These are phyloP conservation scores for Agrilus mali DNA, from an alignment of 2,888 invertebrate genomes.

Conservation along the genomic window DNA sequence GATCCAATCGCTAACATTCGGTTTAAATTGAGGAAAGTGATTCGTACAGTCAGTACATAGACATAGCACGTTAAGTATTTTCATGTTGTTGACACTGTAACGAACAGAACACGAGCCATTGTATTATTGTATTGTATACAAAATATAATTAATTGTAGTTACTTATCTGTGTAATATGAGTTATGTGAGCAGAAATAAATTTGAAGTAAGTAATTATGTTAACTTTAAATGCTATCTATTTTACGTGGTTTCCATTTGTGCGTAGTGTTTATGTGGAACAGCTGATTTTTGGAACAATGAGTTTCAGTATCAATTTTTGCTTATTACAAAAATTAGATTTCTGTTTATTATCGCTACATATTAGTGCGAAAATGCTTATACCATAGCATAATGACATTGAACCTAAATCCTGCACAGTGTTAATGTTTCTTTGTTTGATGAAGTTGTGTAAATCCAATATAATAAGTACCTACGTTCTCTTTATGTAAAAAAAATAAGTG, in stretches of 20 bases:
- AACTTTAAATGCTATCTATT: slow-evolving; percentile 3
- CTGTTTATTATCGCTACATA: slow-evolving; percentile 8
- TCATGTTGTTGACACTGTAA: too few species aligned
- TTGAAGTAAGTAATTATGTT: slow-evolving; percentile 39
- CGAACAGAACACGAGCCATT: too few species aligned
- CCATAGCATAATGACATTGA: neutral
- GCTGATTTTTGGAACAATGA: slow-evolving; percentile 42
- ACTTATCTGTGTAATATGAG: slow-evolving; percentile 37
- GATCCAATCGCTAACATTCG: too few species aligned
- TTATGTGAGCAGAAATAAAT: slow-evolving; percentile 52
- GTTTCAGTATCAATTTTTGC: slow-evolving; percentile 6
- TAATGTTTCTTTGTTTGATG: too few species aligned
- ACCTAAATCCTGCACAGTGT: too few species aligned
- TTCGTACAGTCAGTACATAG: too few species aligned
- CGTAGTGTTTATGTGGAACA: slow-evolving; percentile 41
- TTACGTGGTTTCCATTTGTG: slow-evolving; percentile 13
- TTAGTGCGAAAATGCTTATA: neutral
- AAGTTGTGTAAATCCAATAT: too few species aligned
- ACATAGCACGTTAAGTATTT: too few species aligned
- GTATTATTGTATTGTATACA: too few species aligned
- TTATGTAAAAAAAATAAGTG: neutral
- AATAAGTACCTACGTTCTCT: too few species aligned
- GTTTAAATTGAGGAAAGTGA: too few species aligned
- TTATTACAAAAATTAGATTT: slow-evolving; percentile 1
- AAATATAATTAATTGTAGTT: slow-evolving; percentile 11